Conservation (phyloP, 2,888 invertebrate genomes). For the Tetramorium bicarinatum region DNA sequence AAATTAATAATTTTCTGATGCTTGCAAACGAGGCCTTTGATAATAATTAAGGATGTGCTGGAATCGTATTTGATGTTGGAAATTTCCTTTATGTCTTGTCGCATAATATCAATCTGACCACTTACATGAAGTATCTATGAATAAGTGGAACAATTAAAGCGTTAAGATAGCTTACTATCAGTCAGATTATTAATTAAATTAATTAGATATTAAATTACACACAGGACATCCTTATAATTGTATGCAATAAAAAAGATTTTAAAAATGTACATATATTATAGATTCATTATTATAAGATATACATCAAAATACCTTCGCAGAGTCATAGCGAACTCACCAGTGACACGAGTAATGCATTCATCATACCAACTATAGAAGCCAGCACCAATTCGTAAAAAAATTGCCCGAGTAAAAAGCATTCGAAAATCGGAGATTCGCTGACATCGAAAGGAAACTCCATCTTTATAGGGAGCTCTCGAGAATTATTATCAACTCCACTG, state of each 20-base stretch:
- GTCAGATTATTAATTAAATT: neutral
- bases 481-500: neutral
- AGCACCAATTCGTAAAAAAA: slow-evolving; percentile 55
- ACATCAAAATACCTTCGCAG: neutral
- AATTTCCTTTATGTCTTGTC: slow-evolving; percentile 46
- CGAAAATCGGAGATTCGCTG: slow-evolving; percentile 55
- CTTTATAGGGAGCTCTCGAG: slow-evolving; percentile 60
- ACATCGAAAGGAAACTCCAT: slow-evolving; percentile 66
- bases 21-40: slow-evolving; percentile 43
- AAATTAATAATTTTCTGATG: slow-evolving; percentile 69
- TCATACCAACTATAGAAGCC: slow-evolving; percentile 44
- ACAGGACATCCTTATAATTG: neutral
- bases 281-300: neutral
- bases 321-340: slow-evolving; percentile 56
- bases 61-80: slow-evolving; percentile 17
- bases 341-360: slow-evolving; percentile 62
- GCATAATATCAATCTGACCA: slow-evolving; percentile 69
- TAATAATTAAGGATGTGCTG: neutral
- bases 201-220: neutral
- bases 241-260: neutral
- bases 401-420: slow-evolving; percentile 60
- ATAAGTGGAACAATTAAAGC: slow-evolving; percentile 9
- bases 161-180: neutral
- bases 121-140: slow-evolving; percentile 67
- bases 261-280: neutral